Conservation (phyloP, 2,797 vertebrate genomes). For the Neosilurus mollespiculum region DNA sequence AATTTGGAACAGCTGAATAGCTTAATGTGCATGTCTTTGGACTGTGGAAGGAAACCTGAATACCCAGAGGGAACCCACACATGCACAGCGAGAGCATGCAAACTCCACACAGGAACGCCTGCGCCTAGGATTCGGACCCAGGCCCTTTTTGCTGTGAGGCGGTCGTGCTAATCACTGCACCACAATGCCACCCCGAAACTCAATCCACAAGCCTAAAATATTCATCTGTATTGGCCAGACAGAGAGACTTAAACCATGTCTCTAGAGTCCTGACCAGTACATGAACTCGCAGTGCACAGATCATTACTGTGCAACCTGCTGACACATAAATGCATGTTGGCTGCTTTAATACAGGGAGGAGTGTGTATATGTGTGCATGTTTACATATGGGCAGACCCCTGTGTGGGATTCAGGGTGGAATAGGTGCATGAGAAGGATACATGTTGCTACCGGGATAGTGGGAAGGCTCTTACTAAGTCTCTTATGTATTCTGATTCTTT, state of each 20-base stretch:
- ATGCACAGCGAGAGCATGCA: too few species aligned
- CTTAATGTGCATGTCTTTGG: too few species aligned
- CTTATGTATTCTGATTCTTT: neutral
- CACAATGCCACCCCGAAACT: too few species aligned
- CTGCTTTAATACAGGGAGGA: constrained; percentile 41
- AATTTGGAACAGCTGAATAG: too few species aligned
- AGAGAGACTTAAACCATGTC: constrained; percentile 29
- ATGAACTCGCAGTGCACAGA: constrained; percentile 70
- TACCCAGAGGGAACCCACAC: too few species aligned
- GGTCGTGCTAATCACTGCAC: too few species aligned
- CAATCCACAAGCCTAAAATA: neutral
- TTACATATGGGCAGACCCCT: constrained; percentile 69
- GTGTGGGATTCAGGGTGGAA: constrained; percentile 69
- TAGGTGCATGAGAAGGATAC: neutral
- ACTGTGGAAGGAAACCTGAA: too few species aligned
- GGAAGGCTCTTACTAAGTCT: constrained; percentile 9
- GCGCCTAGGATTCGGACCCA: too few species aligned
- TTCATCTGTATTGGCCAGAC: constrained; percentile 2
- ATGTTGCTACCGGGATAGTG: constrained; percentile 56
- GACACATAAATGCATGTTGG: constrained; percentile 55
- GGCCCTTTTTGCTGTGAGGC: too few species aligned
- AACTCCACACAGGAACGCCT: too few species aligned
- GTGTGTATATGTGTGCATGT: constrained; percentile 46
- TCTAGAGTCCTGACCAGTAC: constrained; percentile 66
- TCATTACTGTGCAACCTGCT: constrained; percentile 65